Conservation (phyloP, 1,140 invertebrate genomes). For the Atopsyche davidsoni region DNA sequence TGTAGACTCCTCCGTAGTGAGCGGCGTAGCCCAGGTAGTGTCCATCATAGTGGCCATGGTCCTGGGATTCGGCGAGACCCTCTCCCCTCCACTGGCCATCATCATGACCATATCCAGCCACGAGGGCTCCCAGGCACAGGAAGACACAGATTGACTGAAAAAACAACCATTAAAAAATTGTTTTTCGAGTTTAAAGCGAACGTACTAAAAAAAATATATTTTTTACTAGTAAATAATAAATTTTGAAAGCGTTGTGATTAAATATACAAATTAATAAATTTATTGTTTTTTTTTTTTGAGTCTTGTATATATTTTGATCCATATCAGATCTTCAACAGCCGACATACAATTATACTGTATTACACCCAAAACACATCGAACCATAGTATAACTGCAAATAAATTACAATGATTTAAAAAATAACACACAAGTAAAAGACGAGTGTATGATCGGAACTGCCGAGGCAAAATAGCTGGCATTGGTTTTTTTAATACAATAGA, state of each 20-base stretch:
- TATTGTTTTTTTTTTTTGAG: too few relatives aligned
- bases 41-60: constrained; percentile 5
- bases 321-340: too few relatives aligned
- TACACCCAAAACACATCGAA: too few relatives aligned
- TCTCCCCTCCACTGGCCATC: constrained; percentile 16
- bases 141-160: constrained; percentile 1
- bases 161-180: not conserved
- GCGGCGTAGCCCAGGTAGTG: not conserved
- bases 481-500: not conserved
- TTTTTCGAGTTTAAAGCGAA: too few relatives aligned
- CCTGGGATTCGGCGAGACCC: constrained; percentile 7
- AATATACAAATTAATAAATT: too few relatives aligned
- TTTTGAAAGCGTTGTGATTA: too few relatives aligned
- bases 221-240: too few relatives aligned
- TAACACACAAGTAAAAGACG: not conserved
- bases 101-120: constrained; percentile 3
- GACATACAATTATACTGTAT: too few relatives aligned
- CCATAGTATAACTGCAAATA: too few relatives aligned
- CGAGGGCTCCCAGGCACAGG: not conserved
- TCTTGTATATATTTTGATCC: too few relatives aligned
- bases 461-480: not conserved
- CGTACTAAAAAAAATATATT: too few relatives aligned
- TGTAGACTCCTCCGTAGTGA: constrained; percentile 2
- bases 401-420: too few relatives aligned
- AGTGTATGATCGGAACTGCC: not conserved